Evolutionary conservation across 2,888 invertebrate genomes (phyloP), one percentile per base, ranked within the genome.

Genomic region (Nysson spinosus): DNA sequence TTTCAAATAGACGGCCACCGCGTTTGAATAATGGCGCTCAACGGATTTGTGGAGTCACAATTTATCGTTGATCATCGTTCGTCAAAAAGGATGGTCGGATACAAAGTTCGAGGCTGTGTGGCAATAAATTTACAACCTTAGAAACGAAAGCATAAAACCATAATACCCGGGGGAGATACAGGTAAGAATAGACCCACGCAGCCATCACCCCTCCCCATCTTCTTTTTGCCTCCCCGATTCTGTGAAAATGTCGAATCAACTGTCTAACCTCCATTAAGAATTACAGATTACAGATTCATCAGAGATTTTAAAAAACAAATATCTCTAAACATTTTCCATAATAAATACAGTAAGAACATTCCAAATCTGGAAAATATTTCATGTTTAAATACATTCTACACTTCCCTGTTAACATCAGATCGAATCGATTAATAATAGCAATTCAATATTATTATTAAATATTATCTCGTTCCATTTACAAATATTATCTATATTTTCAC

Each of bases 61-160:
- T 81, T 85, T 83, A 85, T 77, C 72, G 79, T 78, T 79, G 82
- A 83, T 83, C 82, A 79, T 79, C 79, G 76, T 82, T 83, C 79
- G 80, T 80, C 82, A 82, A 76, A 77, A 74, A 39, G 71, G 66
- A 78, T 73, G 70, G 77, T 70, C 67, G 63, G 75, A 78, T 78
- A 80, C 81, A 80, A 81, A 83, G 81, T 82, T 76, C 77, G 70
- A 75, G 72, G 73, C 71, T 49, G 65, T 67, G 69, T 64, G 52
- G 64, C 79, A 75, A 82, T 83, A 82, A 85, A 84, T 83, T 83
- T 78, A 77, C 77, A 75, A 73, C 77, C 78, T 80, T 73, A 77
- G 75, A 72, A 80, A 79, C 65, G 76, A 77, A 80, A 79, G 71
- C 75, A 71, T 81, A 77, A 82, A 71, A 79, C 62, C 42, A 19